Conservation (phyloP, 2,113 vertebrate species). For the Chionodraco myersi region DNA sequence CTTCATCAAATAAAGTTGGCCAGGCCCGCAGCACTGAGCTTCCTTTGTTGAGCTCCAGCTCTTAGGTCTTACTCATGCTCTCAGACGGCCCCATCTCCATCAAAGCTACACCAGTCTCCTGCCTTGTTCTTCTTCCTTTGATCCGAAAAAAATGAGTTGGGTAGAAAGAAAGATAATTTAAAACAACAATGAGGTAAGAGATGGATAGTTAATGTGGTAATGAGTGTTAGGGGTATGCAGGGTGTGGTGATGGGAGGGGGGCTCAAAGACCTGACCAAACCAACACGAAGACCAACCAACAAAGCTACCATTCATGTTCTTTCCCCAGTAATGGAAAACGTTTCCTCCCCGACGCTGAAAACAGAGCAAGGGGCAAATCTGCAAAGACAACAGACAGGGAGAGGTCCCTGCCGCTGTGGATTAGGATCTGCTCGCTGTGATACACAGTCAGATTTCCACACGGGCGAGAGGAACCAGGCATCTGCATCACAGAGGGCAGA, state of each 20-base stretch:
- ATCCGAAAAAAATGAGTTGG: constrained; percentile 9
- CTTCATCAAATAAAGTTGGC: constrained; percentile 53
- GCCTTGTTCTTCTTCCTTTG: constrained; percentile 47
- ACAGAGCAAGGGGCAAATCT: constrained; percentile 69
- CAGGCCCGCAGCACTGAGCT: constrained; percentile 69
- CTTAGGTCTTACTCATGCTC: constrained; percentile 54
- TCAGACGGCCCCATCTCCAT: constrained; percentile 64
- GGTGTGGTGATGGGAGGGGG: constrained; percentile 12
- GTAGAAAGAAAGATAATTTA: not conserved
- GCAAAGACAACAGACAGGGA: constrained; percentile 75
- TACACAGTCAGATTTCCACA: constrained; percentile 53
- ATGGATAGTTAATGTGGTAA: not conserved
- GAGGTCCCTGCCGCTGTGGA: constrained; percentile 57
- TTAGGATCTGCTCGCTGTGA: constrained; percentile 62
- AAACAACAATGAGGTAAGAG: not conserved
- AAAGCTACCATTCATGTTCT: constrained; percentile 76
- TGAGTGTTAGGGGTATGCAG: constrained; percentile 4
- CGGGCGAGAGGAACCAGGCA: constrained; percentile 49
- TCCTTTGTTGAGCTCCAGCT: constrained; percentile 69
- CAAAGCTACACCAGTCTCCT: constrained; percentile 62
- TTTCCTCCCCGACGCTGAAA: constrained; percentile 51
- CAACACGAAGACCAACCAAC: constrained; percentile 57
- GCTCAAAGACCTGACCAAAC: constrained; percentile 50
- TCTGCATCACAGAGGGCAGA: constrained; percentile 54
- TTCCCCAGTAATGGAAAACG: constrained; percentile 65